A percentile compares a stretch with the other conserved stretches of the same genome.
phyloP scores from a whole-genome alignment of 2,113 vertebrate genomes.

The Prinia subflava region DNA sequence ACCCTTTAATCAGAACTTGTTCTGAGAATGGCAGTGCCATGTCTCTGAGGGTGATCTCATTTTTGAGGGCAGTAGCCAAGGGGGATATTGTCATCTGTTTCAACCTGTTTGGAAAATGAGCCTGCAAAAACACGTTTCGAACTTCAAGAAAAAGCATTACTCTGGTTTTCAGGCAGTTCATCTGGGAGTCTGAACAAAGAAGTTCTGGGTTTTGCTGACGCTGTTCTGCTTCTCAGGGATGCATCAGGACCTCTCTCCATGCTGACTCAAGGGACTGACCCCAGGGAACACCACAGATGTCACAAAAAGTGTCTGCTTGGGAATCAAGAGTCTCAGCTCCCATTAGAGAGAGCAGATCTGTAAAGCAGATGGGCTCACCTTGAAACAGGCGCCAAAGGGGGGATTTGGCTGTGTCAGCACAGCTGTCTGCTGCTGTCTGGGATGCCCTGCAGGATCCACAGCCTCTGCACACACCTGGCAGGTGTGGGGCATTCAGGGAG shows the following conservation, averaged over 20 bases:
- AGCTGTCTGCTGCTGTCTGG: neutral
- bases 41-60: constrained; percentile 14
- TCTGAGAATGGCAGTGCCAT: neutral
- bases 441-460: neutral
- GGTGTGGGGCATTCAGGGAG: neutral
- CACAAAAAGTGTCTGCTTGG: neutral
- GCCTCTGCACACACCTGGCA: neutral
- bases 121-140: neutral
- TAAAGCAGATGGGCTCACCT: neutral
- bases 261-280: neutral
- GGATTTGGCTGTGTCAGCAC: neutral
- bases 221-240: neutral
- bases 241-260: fast-evolving
- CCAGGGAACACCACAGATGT: neutral
- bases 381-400: fast-evolving
- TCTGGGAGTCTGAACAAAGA: neutral
- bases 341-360: neutral
- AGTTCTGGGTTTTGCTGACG: neutral
- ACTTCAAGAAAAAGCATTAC: neutral
- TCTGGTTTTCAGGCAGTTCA: neutral
- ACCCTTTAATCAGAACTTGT: constrained; percentile 49
- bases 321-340: neutral
- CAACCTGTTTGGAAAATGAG: neutral
- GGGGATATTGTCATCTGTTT: constrained; percentile 32
- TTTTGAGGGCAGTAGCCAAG: constrained; percentile 18